phyloP scores from a whole-genome alignment of 1,140 invertebrate species.

The Halictus rubicundus region DNA sequence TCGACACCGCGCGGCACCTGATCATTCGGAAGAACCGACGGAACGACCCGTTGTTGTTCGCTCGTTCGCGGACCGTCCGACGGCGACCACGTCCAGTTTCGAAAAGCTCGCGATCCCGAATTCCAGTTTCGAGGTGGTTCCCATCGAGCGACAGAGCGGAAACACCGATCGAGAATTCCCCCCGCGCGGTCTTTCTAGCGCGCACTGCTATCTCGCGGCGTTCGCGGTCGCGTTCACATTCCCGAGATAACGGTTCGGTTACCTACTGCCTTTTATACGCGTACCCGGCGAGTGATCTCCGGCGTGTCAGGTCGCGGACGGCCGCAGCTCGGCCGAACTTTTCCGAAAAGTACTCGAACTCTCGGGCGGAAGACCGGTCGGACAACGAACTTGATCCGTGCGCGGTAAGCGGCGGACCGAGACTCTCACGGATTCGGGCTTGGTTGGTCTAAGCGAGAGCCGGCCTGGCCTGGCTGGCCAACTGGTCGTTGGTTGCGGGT shows the following conservation, averaged over 20 bases:
- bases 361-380: constrained; percentile 52
- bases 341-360: constrained; percentile 25
- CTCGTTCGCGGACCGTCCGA: too few species aligned
- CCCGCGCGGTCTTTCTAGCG: too few species aligned
- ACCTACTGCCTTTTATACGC: constrained; percentile 12
- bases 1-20: background rate
- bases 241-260: constrained; percentile 4
- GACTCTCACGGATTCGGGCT: constrained; percentile 69
- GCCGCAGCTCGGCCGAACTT: background rate
- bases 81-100: too few species aligned
- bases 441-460: constrained; percentile 68
- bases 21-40: background rate
- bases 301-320: too few species aligned
- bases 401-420: constrained; percentile 75
- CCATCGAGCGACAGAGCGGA: too few species aligned
- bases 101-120: too few species aligned
- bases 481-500: constrained; percentile 47
- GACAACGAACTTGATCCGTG: constrained; percentile 76
- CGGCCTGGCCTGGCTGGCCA: constrained; percentile 50
- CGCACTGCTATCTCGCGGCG: too few species aligned
- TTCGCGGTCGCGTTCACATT: too few species aligned
- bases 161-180: too few species aligned
- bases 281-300: background rate
- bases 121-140: too few species aligned
- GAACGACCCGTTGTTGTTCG: background rate